Evolutionary conservation across 2,888 invertebrate species (phyloP), one percentile per base, ranked within the genome.

Genomic region (Tanypteryx hageni): DNA sequence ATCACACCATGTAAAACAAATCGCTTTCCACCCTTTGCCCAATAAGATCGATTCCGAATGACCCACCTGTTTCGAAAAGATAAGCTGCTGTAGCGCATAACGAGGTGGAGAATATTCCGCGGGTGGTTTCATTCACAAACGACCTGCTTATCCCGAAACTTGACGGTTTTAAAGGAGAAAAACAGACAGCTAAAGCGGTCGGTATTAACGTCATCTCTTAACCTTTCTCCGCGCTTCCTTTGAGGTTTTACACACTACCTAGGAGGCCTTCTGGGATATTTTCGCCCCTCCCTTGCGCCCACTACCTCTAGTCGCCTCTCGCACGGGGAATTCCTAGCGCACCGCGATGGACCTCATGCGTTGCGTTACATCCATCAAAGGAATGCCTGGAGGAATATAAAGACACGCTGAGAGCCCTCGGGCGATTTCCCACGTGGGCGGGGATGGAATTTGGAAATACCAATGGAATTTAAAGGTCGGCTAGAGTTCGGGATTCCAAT

Each of bases 311-410:
- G 22, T 76, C 44, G 44, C 44, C 44, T 44, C 44, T 44, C 76
- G 76, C 76, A 76, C 76, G 76, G 64, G 68, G 89, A 89, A 89
- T 89, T 89, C 89, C 89, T 18, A 61, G 89, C 89, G 68, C 89
- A 44, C n/a, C 44, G n/a, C 61, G 64, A 61, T 64, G 89, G 64
- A 56, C 89, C 89, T 89, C 89, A 18, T 44, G 89, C 89, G 89
- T 68, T 44, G 64, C 61, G 89, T 68, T 68, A 64, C 89, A 89
- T 89, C 89, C 89, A 44, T 89, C 89, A 89, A 89, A 89, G 89
- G 89, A 89, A 89, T 89, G 89, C 89, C 89, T 64, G 14, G 64
- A 61, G 59, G 64, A 13, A 76, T 76, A 76, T 27, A 76, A 76
- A 76, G 76, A 76, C 76, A 85, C 85, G 58, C 44, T 44, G 44